phyloP scores from a whole-genome alignment of 2,888 invertebrate genomes.

The Drymonia ruficornis region DNA sequence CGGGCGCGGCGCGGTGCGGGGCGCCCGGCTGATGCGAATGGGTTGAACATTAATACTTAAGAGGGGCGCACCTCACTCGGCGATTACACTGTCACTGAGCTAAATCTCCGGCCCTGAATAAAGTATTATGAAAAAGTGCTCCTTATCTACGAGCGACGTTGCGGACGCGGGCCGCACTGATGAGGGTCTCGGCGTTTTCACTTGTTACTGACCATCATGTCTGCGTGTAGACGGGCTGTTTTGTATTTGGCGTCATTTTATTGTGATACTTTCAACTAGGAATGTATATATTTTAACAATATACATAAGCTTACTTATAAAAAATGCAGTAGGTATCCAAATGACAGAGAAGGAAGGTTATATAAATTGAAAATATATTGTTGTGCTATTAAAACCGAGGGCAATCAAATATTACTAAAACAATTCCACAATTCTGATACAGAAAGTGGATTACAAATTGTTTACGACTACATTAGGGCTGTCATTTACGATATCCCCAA shows the following conservation, averaged over 20 bases:
- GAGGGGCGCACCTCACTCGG: constrained; percentile 70
- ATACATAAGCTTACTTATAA: too few relatives aligned
- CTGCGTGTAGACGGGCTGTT: background rate
- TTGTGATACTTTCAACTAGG: background rate
- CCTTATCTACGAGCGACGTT: constrained; percentile 69
- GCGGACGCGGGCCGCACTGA: constrained; percentile 58
- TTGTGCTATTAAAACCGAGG: too few relatives aligned
- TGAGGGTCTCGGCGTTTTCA: constrained; percentile 68
- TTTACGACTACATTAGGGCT: background rate
- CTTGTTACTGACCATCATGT: constrained; percentile 33
- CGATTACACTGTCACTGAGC: constrained; percentile 81
- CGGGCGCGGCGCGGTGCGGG: constrained; percentile 56
- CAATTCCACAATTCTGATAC: background rate
- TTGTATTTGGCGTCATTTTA: background rate
- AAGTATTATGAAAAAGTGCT: constrained; percentile 83
- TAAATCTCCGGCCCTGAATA: constrained; percentile 78
- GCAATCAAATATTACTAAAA: background rate
- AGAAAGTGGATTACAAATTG: constrained; percentile 1
- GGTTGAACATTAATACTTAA: constrained; percentile 82
- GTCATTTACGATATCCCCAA: constrained; percentile 32
- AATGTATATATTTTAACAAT: too few relatives aligned
- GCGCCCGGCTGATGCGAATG: constrained; percentile 66
- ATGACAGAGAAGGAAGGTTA: too few relatives aligned
- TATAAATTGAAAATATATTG: too few relatives aligned
- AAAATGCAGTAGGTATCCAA: too few relatives aligned